Evolutionary conservation across 2,797 vertebrate species (phyloP).

Genomic region (Galagoides demidoff): DNA sequence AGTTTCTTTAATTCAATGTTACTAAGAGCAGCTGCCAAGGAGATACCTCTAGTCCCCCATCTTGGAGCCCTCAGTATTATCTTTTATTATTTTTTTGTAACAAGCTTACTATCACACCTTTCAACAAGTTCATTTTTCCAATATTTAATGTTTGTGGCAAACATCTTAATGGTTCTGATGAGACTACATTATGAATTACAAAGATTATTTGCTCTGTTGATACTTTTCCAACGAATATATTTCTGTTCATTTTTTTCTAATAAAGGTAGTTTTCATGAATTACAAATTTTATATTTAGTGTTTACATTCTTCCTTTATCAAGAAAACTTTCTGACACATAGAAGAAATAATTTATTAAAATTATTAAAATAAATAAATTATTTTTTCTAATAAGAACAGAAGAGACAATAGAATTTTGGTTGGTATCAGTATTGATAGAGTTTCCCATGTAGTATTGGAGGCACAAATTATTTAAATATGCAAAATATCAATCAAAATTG

Average conservation of each 20-base stretch:
- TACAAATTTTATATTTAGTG: conserved; percentile 1
- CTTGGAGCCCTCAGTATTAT: background rate
- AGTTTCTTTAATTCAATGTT: no score
- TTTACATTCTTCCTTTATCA: conserved; percentile 49
- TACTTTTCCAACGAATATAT: background rate
- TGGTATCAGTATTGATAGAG: background rate
- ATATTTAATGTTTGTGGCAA: conserved; percentile 16
- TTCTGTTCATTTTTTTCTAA: conserved; percentile 42
- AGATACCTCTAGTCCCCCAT: no score
- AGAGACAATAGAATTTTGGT: conserved; percentile 28
- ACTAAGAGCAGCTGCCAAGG: no score
- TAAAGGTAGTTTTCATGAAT: conserved; percentile 16
- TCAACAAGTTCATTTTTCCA: conserved; percentile 6
- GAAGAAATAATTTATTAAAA: background rate
- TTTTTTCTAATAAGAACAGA: conserved; percentile 33
- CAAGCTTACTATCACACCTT: background rate
- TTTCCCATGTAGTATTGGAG: conserved; percentile 13
- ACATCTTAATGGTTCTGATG: background rate
- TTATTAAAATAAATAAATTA: no score
- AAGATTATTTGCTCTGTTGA: conserved; percentile 3
- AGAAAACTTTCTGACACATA: background rate
- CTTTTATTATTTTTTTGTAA: conserved; percentile 16
- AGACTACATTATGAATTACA: conserved; percentile 17
- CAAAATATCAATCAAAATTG: background rate
- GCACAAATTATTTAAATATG: conserved; percentile 51